These are phyloP conservation scores for Masticophis lateralis DNA, from an alignment of 2,797 vertebrate genomes.

Conservation along the genomic window DNA sequence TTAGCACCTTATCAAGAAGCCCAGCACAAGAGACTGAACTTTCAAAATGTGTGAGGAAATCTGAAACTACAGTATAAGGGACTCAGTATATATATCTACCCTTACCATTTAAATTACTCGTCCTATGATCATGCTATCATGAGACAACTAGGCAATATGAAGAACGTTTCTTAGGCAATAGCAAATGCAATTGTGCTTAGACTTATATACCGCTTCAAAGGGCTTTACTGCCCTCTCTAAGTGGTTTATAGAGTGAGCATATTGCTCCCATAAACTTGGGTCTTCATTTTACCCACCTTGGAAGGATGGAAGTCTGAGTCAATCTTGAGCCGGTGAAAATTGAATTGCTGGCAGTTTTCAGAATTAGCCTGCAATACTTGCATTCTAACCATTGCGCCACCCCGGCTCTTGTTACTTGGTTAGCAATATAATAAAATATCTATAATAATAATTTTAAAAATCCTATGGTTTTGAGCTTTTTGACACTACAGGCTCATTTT, in stretches of 20 bases:
- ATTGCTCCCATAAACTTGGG: too few species aligned
- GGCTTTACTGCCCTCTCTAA: too few species aligned
- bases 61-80: background rate
- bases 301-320: too few species aligned
- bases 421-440: background rate
- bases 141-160: background rate
- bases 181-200: background rate
- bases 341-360: too few species aligned
- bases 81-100: background rate
- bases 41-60: constrained; percentile 11
- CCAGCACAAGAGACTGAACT: constrained; percentile 20
- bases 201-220: background rate
- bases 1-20: background rate
- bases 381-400: background rate
- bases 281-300: too few species aligned
- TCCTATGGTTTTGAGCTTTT: background rate
- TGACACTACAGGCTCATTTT: background rate
- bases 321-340: too few species aligned
- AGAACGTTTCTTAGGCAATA: background rate
- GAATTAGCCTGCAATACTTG: too few species aligned
- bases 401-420: background rate
- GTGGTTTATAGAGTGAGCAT: too few species aligned
- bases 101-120: background rate
- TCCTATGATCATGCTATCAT: background rate
- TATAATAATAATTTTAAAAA: background rate